These are phyloP conservation scores for Selenia dentaria DNA, from an alignment of 2,888 invertebrate genomes.

Conservation along the genomic window DNA sequence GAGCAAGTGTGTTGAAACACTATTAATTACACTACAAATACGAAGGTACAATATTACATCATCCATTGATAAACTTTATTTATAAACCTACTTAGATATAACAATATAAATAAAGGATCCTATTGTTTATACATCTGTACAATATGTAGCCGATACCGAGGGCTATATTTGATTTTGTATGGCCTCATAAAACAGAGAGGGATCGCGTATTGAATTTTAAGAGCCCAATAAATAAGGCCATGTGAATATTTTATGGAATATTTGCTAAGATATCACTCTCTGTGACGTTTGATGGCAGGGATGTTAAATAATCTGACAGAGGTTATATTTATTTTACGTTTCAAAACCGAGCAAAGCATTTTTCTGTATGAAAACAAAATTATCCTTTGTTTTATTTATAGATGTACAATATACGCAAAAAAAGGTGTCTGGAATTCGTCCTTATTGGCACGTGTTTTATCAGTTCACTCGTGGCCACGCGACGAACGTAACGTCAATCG, in stretches of 20 bases:
- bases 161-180: conserved; percentile 20
- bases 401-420: no score
- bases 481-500: no score
- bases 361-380: no score
- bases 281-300: conserved; percentile 11
- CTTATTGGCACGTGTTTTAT: no score
- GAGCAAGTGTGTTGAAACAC: no score
- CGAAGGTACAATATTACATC: not conserved
- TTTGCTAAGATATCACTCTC: conserved; percentile 8
- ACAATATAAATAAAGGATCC: not conserved
- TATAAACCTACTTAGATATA: not conserved
- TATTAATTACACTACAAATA: no score
- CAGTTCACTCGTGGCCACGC: no score
- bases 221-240: conserved; percentile 20
- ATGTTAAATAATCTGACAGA: no score
- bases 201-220: conserved; percentile 37
- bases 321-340: no score
- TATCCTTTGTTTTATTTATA: no score
- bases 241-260: conserved; percentile 19
- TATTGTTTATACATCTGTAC: not conserved
- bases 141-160: not conserved
- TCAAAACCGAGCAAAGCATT: no score
- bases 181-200: conserved; percentile 26
- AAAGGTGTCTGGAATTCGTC: no score
- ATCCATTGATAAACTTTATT: not conserved